Evolutionary conservation across 1,140 invertebrate species (phyloP).

Genomic region (Ceratoteleas bidentatus): DNA sequence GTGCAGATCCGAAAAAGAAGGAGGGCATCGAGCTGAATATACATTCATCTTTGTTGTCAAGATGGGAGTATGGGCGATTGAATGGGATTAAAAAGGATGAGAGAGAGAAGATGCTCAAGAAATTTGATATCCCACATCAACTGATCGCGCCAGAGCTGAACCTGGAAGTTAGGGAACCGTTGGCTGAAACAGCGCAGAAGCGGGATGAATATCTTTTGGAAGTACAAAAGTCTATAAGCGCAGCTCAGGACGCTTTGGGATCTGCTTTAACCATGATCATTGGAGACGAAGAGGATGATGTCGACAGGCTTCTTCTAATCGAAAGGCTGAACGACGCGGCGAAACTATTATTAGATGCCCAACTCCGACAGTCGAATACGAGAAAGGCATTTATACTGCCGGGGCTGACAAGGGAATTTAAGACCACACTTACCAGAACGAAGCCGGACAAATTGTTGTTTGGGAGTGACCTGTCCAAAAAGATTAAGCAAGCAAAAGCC

Average conservation of each 20-base stretch:
- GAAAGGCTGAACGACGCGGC: no score
- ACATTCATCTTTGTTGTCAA: conserved; percentile 1
- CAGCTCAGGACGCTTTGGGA: not conserved
- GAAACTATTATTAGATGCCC: no score
- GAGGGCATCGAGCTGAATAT: not conserved
- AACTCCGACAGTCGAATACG: no score
- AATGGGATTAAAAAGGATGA: conserved; percentile 4
- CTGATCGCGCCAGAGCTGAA: not conserved
- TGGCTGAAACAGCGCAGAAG: not conserved
- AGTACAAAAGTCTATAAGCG: not conserved
- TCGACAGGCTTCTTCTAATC: no score
- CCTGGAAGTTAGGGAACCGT: not conserved
- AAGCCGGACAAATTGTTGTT: conserved; percentile 1
- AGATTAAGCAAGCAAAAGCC: conserved; percentile 10
- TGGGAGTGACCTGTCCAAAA: not conserved
- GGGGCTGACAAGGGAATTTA: not conserved
- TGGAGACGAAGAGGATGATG: not conserved
- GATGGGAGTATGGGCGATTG: not conserved
- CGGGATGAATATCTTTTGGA: not conserved
- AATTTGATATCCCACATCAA: not conserved
- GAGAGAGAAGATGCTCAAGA: not conserved
- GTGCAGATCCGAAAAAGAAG: conserved; percentile 1
- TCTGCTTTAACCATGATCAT: not conserved
- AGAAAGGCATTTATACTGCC: no score
- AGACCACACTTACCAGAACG: not conserved